Conservation (phyloP, 2,888 invertebrate species). For the Xestoiulus laeticollis region DNA sequence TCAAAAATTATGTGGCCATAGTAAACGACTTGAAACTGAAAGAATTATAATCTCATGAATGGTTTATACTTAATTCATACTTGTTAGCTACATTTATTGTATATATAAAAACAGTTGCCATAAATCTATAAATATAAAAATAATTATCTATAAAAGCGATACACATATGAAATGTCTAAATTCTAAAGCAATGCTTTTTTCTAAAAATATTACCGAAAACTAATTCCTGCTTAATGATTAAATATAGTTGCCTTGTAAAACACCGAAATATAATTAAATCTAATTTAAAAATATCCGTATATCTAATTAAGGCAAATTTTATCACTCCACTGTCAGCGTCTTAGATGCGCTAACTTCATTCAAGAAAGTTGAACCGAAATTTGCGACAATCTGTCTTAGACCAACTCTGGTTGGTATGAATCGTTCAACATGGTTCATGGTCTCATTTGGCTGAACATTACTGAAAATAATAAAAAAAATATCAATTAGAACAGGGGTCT, state of each 20-base stretch:
- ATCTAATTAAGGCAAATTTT: not conserved
- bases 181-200: not conserved
- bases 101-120: no score
- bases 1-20: no score
- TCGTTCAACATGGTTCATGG: slow-evolving; percentile 71
- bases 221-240: not conserved
- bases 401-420: slow-evolving; percentile 71
- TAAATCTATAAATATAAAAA: no score
- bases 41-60: no score
- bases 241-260: slow-evolving; percentile 30
- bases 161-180: no score
- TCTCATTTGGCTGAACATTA: slow-evolving; percentile 73
- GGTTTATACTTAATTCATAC: no score
- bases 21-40: no score
- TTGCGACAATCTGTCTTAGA: slow-evolving; percentile 74
- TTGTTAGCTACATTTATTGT: no score
- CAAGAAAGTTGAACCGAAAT: slow-evolving; percentile 76
- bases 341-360: slow-evolving; percentile 76
- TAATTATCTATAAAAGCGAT: no score
- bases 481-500: not conserved
- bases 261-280: not conserved
- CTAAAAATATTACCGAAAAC: not conserved
- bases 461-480: slow-evolving; percentile 64
- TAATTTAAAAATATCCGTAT: not conserved
- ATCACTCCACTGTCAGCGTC: slow-evolving; percentile 62